These are phyloP conservation scores for Microtus ochrogaster DNA, from an alignment of 2,113 vertebrate species.

Conservation along the genomic window DNA sequence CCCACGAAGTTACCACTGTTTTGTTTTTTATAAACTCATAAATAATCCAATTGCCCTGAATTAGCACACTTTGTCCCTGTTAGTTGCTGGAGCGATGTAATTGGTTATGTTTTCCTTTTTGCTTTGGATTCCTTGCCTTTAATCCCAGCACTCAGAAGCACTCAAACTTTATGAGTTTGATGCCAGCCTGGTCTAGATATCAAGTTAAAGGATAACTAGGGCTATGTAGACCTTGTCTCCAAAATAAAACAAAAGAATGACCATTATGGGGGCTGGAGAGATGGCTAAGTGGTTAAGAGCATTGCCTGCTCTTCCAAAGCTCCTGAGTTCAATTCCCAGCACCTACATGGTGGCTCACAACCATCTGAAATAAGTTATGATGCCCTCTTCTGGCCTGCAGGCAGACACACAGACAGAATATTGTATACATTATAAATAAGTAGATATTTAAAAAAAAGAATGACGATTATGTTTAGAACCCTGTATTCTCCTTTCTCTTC, in stretches of 20 bases:
- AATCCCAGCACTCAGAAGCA: background rate
- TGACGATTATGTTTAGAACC: background rate
- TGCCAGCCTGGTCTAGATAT: background rate
- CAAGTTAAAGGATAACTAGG: background rate
- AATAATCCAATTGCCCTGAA: constrained; percentile 23
- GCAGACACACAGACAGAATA: too few relatives aligned
- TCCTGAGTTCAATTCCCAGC: too few relatives aligned
- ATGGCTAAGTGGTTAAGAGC: too few relatives aligned
- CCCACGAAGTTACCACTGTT: background rate
- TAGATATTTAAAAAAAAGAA: background rate
- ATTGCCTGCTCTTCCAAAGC: too few relatives aligned
- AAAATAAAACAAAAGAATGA: constrained; percentile 1
- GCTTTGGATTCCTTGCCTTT: constrained; percentile 28
- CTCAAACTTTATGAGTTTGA: background rate
- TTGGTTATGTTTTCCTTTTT: constrained; percentile 43
- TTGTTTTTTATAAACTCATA: constrained; percentile 53
- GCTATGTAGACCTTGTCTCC: background rate
- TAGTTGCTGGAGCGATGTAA: background rate
- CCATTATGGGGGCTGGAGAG: background rate
- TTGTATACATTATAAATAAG: too few relatives aligned
- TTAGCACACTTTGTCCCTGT: background rate
- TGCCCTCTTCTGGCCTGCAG: too few relatives aligned
- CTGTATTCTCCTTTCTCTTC: constrained; percentile 39
- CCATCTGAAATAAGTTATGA: too few relatives aligned
- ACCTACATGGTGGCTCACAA: too few relatives aligned